Percentiles rank a stretch among this genome's conserved stretches.
phyloP scores from a whole-genome alignment of 2,888 invertebrate species.

The Lepidocyrtinus sp. region DNA sequence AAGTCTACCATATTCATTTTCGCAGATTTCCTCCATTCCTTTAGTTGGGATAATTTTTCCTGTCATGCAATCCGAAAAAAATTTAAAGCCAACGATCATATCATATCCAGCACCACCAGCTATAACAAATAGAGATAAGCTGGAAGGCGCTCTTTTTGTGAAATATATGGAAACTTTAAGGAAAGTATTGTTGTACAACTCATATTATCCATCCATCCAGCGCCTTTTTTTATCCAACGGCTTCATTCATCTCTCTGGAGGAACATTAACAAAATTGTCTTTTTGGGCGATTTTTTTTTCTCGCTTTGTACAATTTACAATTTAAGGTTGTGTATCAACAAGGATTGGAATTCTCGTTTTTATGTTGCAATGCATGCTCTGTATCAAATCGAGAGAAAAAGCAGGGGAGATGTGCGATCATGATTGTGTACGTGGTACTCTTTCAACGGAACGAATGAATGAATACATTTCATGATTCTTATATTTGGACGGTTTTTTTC shows the following conservation, averaged over 20 bases:
- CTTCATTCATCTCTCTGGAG: conserved; percentile 64
- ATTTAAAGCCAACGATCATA: too few species aligned
- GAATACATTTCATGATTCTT: conserved; percentile 13
- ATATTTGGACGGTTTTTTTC: too few species aligned
- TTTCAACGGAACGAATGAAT: conserved; percentile 57
- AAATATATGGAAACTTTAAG: too few species aligned
- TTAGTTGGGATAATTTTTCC: too few species aligned
- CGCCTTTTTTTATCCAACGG: conserved; percentile 18
- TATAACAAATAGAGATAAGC: too few species aligned
- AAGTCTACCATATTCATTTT: neutral
- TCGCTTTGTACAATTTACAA: conserved; percentile 27
- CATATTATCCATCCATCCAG: too few species aligned
- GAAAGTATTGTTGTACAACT: too few species aligned
- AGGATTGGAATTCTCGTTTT: conserved; percentile 17
- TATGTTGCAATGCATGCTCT: conserved; percentile 19
- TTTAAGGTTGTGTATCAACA: conserved; percentile 1
- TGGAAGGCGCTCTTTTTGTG: too few species aligned
- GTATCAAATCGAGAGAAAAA: conserved; percentile 34
- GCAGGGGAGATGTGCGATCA: conserved; percentile 34
- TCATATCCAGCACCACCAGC: too few species aligned
- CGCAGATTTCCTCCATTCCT: too few species aligned
- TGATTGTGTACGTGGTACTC: conserved; percentile 53
- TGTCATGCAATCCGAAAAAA: too few species aligned
- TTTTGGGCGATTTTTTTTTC: conserved; percentile 65
- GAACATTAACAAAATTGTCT: conserved; percentile 70